Evolutionary conservation across 2,888 invertebrate genomes (phyloP).

Genomic region (Eupsilia transversa): DNA sequence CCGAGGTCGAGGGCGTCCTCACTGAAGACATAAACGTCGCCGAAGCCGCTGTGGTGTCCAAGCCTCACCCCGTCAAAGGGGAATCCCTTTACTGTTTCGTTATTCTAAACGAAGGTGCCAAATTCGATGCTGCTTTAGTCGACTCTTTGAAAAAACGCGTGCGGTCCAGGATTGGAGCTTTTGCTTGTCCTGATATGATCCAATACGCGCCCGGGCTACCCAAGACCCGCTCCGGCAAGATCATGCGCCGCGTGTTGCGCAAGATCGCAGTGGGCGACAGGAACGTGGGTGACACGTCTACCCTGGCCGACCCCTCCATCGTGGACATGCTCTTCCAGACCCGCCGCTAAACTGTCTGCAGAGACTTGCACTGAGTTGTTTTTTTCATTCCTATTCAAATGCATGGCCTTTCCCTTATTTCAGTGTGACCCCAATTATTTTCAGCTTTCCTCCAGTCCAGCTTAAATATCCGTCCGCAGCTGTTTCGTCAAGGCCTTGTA

Average conservation of each 20-base stretch:
- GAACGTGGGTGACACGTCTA: conserved; percentile 98
- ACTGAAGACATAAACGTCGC: conserved; percentile 94
- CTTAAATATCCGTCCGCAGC: conserved; percentile 65
- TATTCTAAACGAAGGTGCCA: conserved; percentile 95
- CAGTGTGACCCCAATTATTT: conserved; percentile 32
- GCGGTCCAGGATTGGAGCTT: conserved; percentile 97
- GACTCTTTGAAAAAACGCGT: conserved; percentile 94
- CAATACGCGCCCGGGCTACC: conserved; percentile 98
- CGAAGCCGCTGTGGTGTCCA: conserved; percentile 99
- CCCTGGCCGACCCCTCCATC: conserved; percentile 97
- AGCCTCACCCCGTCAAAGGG: conserved; percentile 98
- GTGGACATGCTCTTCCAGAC: conserved; percentile 94
- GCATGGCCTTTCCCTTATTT: conserved; percentile 37
- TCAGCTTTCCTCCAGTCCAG: conserved; percentile 58
- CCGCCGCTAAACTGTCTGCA: conserved; percentile 38
- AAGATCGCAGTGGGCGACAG: conserved; percentile 97
- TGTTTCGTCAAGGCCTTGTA: conserved; percentile 42
- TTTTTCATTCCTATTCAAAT: conserved; percentile 56
- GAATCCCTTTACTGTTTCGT: conserved; percentile 99
- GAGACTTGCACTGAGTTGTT: conserved; percentile 17
- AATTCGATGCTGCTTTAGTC: conserved; percentile 93
- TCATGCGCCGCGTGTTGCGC: conserved; percentile 98
- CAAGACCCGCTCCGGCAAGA: conserved; percentile 99
- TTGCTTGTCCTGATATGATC: conserved; percentile 98
- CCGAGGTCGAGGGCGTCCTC: conserved; percentile 96